Percentiles rank a stretch among this genome's conserved stretches.
Evolutionary conservation across 2,113 vertebrate species (phyloP).

Genomic region (Actenoides hombroni): DNA sequence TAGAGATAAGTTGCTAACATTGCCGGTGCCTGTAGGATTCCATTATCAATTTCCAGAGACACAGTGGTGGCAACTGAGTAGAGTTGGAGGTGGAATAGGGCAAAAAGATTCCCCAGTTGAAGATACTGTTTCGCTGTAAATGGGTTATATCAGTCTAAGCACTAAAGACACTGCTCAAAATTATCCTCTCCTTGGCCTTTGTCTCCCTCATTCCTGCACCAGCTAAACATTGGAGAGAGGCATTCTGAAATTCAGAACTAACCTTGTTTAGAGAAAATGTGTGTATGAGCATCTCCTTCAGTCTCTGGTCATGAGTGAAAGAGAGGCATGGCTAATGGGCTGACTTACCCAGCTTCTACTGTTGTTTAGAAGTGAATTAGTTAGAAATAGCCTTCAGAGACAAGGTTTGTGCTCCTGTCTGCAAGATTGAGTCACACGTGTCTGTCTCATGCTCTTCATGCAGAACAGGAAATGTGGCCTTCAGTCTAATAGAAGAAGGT

Average conservation of each 20-base stretch:
- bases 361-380: background rate
- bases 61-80: background rate
- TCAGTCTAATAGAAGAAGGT: background rate
- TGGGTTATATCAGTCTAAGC: background rate
- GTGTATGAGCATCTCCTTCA: background rate
- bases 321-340: background rate
- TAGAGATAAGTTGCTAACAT: background rate
- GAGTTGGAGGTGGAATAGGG: background rate
- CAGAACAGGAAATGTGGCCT: background rate
- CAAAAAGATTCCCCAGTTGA: background rate
- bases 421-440: background rate
- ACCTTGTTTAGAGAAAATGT: background rate
- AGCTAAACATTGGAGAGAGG: background rate
- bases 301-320: background rate
- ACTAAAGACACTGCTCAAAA: background rate
- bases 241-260: background rate
- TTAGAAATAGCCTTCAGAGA: conserved; percentile 2
- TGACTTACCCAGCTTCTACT: background rate
- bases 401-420: background rate
- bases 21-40: background rate
- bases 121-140: background rate
- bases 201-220: background rate
- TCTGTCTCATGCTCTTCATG: background rate
- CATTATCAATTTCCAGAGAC: background rate
- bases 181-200: background rate